Percentiles rank a stretch among this genome's conserved stretches.
phyloP scores from a whole-genome alignment of 2,888 invertebrate species.

The Liodrosophila aerea region DNA sequence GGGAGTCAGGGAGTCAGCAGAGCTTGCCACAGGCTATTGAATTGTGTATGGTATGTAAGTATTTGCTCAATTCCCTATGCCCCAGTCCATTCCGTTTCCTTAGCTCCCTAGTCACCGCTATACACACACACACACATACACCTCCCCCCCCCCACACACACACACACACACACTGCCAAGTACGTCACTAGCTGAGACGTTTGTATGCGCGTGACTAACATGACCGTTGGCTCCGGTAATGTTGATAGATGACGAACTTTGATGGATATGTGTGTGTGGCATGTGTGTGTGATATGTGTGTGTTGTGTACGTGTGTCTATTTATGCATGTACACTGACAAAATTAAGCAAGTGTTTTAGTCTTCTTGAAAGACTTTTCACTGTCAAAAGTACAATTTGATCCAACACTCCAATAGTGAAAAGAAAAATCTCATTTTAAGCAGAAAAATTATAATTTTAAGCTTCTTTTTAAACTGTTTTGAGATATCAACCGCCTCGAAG shows the following conservation, averaged over 20 bases:
- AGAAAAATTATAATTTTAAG: too few species aligned
- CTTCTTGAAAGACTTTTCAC: too few species aligned
- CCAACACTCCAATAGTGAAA: too few species aligned
- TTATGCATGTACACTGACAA: too few species aligned
- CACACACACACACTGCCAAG: slow-evolving; percentile 5
- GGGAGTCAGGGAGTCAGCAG: neutral
- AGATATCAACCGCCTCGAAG: too few species aligned
- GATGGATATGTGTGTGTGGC: slow-evolving; percentile 21
- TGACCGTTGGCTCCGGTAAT: slow-evolving; percentile 23
- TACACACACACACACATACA: neutral
- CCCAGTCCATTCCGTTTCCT: neutral
- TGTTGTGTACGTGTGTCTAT: too few species aligned
- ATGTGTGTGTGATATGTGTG: slow-evolving; percentile 10
- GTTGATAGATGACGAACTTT: slow-evolving; percentile 40
- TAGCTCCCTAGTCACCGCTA: neutral
- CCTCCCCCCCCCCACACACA: neutral
- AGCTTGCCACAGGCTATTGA: slow-evolving; percentile 55
- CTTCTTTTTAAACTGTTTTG: too few species aligned
- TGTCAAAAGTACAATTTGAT: too few species aligned
- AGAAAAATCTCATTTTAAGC: too few species aligned
- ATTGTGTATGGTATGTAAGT: slow-evolving; percentile 43
- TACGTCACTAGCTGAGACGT: slow-evolving; percentile 37
- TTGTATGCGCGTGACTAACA: slow-evolving; percentile 38
- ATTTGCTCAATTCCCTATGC: slow-evolving; percentile 26
- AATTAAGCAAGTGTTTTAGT: too few species aligned